Percentiles rank a stretch among this genome's conserved stretches.
phyloP scores from a whole-genome alignment of 30 jellyfish, hydroid and myxozoan species.

The Nemopilema nomurai region DNA sequence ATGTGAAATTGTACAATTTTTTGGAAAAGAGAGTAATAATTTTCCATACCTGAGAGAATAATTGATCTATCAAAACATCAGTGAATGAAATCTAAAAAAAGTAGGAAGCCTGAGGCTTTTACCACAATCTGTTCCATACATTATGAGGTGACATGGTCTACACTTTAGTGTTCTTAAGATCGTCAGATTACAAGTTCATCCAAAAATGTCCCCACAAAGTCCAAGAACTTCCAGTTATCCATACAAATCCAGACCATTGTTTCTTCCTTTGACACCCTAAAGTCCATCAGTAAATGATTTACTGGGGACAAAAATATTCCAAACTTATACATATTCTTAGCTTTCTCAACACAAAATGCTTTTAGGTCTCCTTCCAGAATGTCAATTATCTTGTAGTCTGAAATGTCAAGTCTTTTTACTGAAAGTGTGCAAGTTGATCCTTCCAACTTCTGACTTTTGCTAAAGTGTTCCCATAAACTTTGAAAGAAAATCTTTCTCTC shows the following conservation, averaged over 20 bases:
- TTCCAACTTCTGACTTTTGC: conserved; percentile 14
- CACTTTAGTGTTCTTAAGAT: no score
- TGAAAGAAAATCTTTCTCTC: neutral
- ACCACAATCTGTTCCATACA: no score
- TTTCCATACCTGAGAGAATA: no score
- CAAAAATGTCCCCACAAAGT: conserved; percentile 46
- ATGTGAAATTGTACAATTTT: no score
- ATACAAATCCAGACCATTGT: conserved; percentile 56
- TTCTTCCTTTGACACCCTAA: conserved; percentile 21
- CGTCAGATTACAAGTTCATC: conserved; percentile 20
- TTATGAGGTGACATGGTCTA: no score
- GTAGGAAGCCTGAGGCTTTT: no score
- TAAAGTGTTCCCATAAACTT: conserved; percentile 38
- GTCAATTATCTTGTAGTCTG: neutral
- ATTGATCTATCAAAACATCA: no score
- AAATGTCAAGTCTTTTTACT: conserved; percentile 31
- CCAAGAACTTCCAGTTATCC: conserved; percentile 69
- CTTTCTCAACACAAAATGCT: conserved; percentile 11
- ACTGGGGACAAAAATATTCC: conserved; percentile 70
- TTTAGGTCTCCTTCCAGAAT: conserved; percentile 15
- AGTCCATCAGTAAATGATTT: conserved; percentile 26
- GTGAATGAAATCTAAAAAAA: no score
- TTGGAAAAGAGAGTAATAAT: no score
- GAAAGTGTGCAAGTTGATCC: conserved; percentile 23
- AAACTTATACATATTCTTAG: neutral